Evolutionary conservation across 1,140 invertebrate genomes (phyloP), one percentile per base, ranked within the genome.

Genomic region (Chironomus striatipennis): DNA sequence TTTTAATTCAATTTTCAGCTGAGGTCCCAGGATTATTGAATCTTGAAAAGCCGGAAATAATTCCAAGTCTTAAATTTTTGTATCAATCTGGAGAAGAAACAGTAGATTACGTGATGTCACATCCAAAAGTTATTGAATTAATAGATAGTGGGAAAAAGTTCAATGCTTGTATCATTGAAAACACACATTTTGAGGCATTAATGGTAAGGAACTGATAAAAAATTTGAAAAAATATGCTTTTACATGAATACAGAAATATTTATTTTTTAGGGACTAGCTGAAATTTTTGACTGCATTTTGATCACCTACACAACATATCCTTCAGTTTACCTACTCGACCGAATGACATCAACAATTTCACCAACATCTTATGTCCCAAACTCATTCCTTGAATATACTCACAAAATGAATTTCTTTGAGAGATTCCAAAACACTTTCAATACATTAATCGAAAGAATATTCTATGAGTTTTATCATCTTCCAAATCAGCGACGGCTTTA

Each of bases 301-400:
- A 70, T 70, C 7, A 70, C 17, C 1, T 70, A 70, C 65, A 70
- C 65, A 18, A 70, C 65, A 10, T 70, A 20, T 21, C 17, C 17
- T 70, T 18, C 65, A 7, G 65, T 70, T 20, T 9, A 70, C 7
- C 18, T 18, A 12, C n/a, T 70, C 20, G 65, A 70, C 20, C 17
- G 20, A 9, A 70, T 70, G 65, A 70, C 65, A 20, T 17, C n/a
- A 70, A 70, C n/a, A n/a, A 18, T 20, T 8, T 70, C 85, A n/a
- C 85, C 87, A 73, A 79, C 85, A 75, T 82, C 86, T 0, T 81
- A 84, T 4, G 82, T 86, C 65, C 77, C 84, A 8, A 79, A 83
- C 73, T 82, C 86, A 57, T 78, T 85, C 75, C 74, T 86, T 12
- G 78, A 82, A 10, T 78, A 86, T n/a, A 78, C 78, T 42, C 75